Conservation (phyloP, 2,888 invertebrate species). For the Scaeva pyrastri region DNA sequence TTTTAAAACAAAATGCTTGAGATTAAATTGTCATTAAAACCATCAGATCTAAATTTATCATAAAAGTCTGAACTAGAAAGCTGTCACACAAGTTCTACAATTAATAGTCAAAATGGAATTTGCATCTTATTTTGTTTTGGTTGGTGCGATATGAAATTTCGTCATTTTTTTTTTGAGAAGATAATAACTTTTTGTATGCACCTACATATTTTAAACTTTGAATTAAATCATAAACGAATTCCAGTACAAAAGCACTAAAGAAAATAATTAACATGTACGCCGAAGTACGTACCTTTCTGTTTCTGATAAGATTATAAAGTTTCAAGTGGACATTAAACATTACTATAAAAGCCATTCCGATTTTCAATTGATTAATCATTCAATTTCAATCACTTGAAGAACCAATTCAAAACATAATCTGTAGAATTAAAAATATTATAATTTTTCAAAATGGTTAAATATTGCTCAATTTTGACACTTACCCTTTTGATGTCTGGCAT, state of each 20-base stretch:
- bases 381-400: not conserved
- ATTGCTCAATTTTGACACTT: not conserved
- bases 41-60: too few relatives aligned
- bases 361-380: conserved; percentile 2
- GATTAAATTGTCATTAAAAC: too few relatives aligned
- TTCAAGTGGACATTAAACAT: not conserved
- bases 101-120: too few relatives aligned
- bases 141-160: not conserved
- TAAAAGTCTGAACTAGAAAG: too few relatives aligned
- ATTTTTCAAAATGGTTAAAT: not conserved
- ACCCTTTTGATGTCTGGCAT: not conserved
- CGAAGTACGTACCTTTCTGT: too few relatives aligned
- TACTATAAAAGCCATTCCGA: conserved; percentile 16
- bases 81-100: too few relatives aligned
- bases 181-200: not conserved
- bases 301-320: conserved; percentile 1
- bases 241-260: conserved; percentile 5
- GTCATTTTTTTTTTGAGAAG: not conserved
- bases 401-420: not conserved
- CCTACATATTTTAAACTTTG: not conserved
- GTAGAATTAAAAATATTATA: not conserved
- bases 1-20: too few relatives aligned
- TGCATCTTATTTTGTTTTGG: too few relatives aligned
- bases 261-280: not conserved
- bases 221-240: not conserved